phyloP scores from a whole-genome alignment of 2,888 invertebrate genomes.

The Heliconius cydno region DNA sequence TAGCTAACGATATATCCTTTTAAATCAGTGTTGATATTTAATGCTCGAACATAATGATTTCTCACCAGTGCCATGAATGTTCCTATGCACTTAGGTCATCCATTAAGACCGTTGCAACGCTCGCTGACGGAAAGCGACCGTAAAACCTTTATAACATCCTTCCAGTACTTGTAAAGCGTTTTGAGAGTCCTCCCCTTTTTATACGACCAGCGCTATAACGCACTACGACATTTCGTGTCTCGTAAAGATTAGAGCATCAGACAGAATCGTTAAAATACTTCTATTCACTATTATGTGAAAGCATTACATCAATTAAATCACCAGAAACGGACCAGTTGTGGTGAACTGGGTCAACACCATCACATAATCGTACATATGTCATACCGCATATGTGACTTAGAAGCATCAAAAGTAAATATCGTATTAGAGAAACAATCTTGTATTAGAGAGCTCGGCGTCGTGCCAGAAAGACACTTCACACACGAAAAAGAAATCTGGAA shows the following conservation, averaged over 20 bases:
- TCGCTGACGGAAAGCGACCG: conserved; percentile 79
- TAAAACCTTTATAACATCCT: conserved; percentile 83
- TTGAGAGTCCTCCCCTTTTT: conserved; percentile 75
- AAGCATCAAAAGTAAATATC: conserved; percentile 52
- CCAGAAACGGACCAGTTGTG: conserved; percentile 14
- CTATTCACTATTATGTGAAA: conserved; percentile 30
- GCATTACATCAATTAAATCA: conserved; percentile 27
- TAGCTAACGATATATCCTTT: conserved; percentile 25
- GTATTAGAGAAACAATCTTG: conserved; percentile 61
- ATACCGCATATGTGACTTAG: conserved; percentile 35
- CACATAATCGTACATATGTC: conserved; percentile 14
- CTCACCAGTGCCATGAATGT: conserved; percentile 78
- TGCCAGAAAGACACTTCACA: conserved; percentile 63
- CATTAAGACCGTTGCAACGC: conserved; percentile 80
- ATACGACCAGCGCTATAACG: conserved; percentile 72
- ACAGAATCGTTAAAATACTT: conserved; percentile 39
- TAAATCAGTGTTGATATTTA: conserved; percentile 50
- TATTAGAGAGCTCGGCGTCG: conserved; percentile 54
- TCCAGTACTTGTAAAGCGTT: conserved; percentile 82
- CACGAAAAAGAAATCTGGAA: conserved; percentile 45
- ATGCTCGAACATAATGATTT: conserved; percentile 48
- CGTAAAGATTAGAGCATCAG: conserved; percentile 46
- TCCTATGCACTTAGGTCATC: conserved; percentile 81
- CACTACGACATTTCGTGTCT: conserved; percentile 55
- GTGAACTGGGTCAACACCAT: neutral